Percentiles rank a stretch among this genome's conserved stretches.
Evolutionary conservation across 1,140 invertebrate genomes (phyloP).

Genomic region (Drosophila tropicalis): DNA sequence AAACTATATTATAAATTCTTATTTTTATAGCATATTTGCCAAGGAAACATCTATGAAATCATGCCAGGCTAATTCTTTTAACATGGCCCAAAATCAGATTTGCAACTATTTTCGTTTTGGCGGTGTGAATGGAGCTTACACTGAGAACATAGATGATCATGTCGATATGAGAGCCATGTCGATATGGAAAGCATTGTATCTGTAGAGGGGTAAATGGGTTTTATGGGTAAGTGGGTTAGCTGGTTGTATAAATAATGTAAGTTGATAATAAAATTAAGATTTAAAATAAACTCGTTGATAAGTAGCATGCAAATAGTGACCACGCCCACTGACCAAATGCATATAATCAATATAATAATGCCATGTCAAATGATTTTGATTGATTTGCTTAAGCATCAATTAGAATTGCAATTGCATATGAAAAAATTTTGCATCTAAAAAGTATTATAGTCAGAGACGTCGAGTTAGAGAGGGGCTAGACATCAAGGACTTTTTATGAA

Average conservation of each 20-base stretch:
- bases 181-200: slow-evolving; percentile 52
- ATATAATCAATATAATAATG: not conserved
- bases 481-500: too few relatives aligned
- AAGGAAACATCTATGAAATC: slow-evolving; percentile 6
- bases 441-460: too few relatives aligned
- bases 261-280: not conserved
- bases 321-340: not conserved
- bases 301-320: not conserved
- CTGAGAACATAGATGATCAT: slow-evolving; percentile 25
- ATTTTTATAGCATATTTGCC: slow-evolving; percentile 16
- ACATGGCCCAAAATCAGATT: slow-evolving; percentile 12
- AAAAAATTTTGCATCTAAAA: too few relatives aligned
- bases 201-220: not conserved
- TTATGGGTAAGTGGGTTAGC: not conserved
- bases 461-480: too few relatives aligned
- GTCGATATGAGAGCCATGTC: slow-evolving; percentile 29
- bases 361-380: too few relatives aligned
- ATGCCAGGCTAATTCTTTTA: slow-evolving; percentile 26
- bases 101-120: slow-evolving; percentile 47
- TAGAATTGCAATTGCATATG: too few relatives aligned
- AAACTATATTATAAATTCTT: not conserved
- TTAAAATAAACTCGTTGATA: not conserved
- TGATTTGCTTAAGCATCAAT: too few relatives aligned
- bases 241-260: not conserved
- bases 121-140: slow-evolving; percentile 13